These are phyloP conservation scores for Anniella stebbinsi DNA, from an alignment of 2,797 vertebrate species.

Conservation along the genomic window DNA sequence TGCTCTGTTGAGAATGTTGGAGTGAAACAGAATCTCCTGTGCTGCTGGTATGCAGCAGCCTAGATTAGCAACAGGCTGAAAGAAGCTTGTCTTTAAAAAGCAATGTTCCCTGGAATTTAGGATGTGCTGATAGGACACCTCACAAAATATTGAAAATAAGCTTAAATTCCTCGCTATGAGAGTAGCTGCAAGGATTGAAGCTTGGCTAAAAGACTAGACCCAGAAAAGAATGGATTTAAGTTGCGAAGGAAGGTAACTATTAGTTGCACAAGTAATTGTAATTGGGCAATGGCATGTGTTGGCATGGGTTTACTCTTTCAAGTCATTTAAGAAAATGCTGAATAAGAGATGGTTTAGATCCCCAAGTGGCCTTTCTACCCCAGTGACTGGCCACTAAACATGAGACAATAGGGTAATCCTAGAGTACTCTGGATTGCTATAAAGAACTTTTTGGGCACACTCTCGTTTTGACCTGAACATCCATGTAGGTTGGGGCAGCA, in stretches of 20 bases:
- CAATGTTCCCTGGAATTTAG: background rate
- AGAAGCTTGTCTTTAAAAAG: slow-evolving; percentile 19
- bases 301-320: background rate
- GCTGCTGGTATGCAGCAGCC: slow-evolving; percentile 29
- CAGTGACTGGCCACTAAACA: background rate
- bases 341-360: background rate
- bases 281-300: background rate
- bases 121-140: background rate
- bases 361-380: background rate
- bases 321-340: too few relatives aligned
- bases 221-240: background rate
- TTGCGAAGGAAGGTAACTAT: background rate
- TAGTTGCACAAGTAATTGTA: background rate
- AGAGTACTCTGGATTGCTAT: background rate
- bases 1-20: slow-evolving; percentile 26
- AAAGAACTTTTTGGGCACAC: background rate
- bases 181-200: background rate
- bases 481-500: background rate
- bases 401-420: background rate
- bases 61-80: slow-evolving; percentile 20
- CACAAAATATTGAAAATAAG: background rate
- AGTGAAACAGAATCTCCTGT: slow-evolving; percentile 8
- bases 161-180: background rate
- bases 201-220: background rate
- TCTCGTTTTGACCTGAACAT: background rate